Evolutionary conservation across 30 jellyfish, hydroid and myxozoan species (phyloP).

Genomic region (Phacellophora camtschatica): DNA sequence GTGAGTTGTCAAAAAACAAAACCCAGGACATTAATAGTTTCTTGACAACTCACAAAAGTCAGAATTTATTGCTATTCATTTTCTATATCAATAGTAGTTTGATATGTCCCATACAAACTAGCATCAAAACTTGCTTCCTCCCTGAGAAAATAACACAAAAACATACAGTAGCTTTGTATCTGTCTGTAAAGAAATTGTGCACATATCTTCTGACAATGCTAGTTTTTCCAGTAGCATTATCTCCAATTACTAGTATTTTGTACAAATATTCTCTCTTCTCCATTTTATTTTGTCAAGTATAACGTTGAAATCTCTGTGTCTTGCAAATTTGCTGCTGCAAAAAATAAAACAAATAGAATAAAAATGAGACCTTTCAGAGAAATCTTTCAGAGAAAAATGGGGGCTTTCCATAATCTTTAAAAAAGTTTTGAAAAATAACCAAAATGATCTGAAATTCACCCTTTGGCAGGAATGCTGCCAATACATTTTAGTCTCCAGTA

Average conservation of each 20-base stretch:
- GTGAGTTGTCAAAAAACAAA: background rate
- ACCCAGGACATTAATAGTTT: background rate
- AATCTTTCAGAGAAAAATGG: too few species aligned
- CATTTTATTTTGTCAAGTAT: too few species aligned
- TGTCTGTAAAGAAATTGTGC: conserved; percentile 83
- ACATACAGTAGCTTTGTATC: conserved; percentile 96
- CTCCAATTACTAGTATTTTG: conserved; percentile 90
- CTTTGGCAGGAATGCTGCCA: too few species aligned
- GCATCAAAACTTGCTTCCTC: background rate
- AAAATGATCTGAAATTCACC: too few species aligned
- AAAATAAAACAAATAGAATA: too few species aligned
- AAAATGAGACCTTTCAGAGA: too few species aligned
- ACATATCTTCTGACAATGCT: conserved; percentile 90
- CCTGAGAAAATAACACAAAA: background rate
- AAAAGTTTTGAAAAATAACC: too few species aligned
- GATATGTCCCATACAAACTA: background rate
- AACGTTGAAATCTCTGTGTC: too few species aligned
- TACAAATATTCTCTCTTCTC: conserved; percentile 88
- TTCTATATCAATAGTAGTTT: too few species aligned
- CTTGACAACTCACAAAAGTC: background rate
- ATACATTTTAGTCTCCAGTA: too few species aligned
- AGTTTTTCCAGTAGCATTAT: conserved; percentile 87
- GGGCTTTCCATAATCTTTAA: too few species aligned
- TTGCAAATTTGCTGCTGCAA: too few species aligned
- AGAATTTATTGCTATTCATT: background rate